Evolutionary conservation across 2,888 invertebrate genomes (phyloP).

Genomic region (Peribatodes rhomboidaria): DNA sequence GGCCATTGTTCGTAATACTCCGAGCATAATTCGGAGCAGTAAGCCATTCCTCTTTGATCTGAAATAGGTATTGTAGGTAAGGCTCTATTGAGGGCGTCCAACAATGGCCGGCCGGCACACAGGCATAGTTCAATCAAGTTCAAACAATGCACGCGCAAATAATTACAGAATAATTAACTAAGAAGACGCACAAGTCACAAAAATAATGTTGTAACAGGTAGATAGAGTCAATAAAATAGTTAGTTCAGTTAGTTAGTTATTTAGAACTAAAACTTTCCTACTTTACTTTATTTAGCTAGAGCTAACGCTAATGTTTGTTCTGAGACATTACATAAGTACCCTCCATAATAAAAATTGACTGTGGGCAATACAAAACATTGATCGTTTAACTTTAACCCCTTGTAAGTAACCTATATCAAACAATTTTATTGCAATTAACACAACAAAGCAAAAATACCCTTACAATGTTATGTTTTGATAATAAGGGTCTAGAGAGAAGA

Average conservation of each 20-base stretch:
- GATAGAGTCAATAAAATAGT: neutral
- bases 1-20: slow-evolving; percentile 19
- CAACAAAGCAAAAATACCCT: neutral
- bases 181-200: neutral
- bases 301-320: too few relatives aligned
- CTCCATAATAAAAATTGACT: too few relatives aligned
- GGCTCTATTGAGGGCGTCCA: slow-evolving; percentile 13
- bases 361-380: too few relatives aligned
- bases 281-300: too few relatives aligned
- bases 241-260: too few relatives aligned
- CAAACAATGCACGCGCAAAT: slow-evolving; percentile 14
- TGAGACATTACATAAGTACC: too few relatives aligned
- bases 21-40: slow-evolving; percentile 16
- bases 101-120: slow-evolving; percentile 25
- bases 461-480: slow-evolving; percentile 3
- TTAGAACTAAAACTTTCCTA: too few relatives aligned
- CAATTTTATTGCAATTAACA: too few relatives aligned
- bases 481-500: slow-evolving; percentile 24
- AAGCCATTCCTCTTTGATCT: slow-evolving; percentile 30
- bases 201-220: too few relatives aligned
- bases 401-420: too few relatives aligned
- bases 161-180: neutral
- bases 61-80: slow-evolving; percentile 29
- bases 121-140: slow-evolving; percentile 34
- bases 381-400: too few relatives aligned